Base-by-base conservation (phyloP, 2,888 invertebrate genomes). In the Portevinia maculata region DNA sequence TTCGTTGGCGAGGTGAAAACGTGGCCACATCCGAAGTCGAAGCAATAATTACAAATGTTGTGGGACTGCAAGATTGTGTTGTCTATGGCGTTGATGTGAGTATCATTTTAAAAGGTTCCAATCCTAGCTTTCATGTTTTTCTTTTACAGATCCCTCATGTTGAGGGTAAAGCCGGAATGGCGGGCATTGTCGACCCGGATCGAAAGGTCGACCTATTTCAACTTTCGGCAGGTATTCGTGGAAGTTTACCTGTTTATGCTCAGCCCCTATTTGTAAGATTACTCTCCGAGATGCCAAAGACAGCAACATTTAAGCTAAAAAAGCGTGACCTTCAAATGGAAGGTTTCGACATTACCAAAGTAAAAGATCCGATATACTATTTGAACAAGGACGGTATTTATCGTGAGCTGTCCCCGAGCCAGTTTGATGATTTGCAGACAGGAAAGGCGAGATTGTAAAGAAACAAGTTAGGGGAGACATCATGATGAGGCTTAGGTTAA, bases 1-100 rank as follows among this genome's bases (percentile, higher is more conserved):
- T 94, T 91, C 93, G 94, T 87, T 98, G 98, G 98, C 95, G 97
- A 88, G 99, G 99, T 11, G 99, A 99, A 92, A 99, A 99, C 89
- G 98, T 99, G 0, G 96, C 98, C 71, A 99, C 99, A 0, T 94
- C 96, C 0, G 99, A 99, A 92, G 97, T 99, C 17, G 99, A 99
- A 91, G 95, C 95, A 65, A 95, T 97, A 8, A 93, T 99, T 85
- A 96, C 95, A 79, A 95, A 95, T 69, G 92, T 94, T 28, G 91
- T 96, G 57, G 93, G 93, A 0, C 92, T 97, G 76, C 93, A 94
- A 81, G 95, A 96, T 86, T 95, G 95, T 83, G 95, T 95, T 2
- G 98, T 98, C 0, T 99, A 97, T 88, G 99, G 99, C 0, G 98
- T 99, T 0, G 94, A 97, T 91, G 96, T 98, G 88, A 91, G 91